phyloP scores from a whole-genome alignment of 2,888 invertebrate species.

The Anodontia alba region DNA sequence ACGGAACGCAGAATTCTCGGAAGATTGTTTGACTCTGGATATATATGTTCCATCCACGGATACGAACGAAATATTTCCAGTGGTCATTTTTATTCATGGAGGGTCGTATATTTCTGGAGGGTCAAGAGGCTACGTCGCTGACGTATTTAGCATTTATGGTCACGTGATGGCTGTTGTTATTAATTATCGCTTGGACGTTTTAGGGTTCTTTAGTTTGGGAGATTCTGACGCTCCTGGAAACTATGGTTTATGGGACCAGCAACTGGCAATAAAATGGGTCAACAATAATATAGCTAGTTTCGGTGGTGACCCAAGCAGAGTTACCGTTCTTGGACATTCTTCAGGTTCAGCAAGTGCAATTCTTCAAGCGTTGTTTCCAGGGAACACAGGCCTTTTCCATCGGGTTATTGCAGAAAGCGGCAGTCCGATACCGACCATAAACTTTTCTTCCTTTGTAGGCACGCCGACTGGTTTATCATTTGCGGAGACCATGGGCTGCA shows the following conservation, averaged over 20 bases:
- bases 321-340: constrained; percentile 92
- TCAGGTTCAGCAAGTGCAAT: constrained; percentile 84
- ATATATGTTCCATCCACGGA: constrained; percentile 33
- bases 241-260: constrained; percentile 85
- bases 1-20: constrained; percentile 10
- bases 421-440: background rate
- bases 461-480: background rate
- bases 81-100: constrained; percentile 86
- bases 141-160: constrained; percentile 70
- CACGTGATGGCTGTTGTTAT: constrained; percentile 86
- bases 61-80: constrained; percentile 79
- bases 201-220: constrained; percentile 85
- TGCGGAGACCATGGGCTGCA: constrained; percentile 30
- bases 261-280: too few relatives aligned
- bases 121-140: constrained; percentile 82
- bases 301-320: constrained; percentile 90
- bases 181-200: constrained; percentile 86
- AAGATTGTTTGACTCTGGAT: constrained; percentile 54
- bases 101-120: constrained; percentile 72
- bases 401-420: constrained; percentile 48
- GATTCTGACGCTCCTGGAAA: constrained; percentile 86
- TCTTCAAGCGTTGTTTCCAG: constrained; percentile 44
- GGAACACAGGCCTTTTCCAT: constrained; percentile 32
- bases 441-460: constrained; percentile 18
- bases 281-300: constrained; percentile 89